These are phyloP conservation scores for Pyrrhura leucotis DNA, from an alignment of 2,797 vertebrate species.

Conservation along the genomic window DNA sequence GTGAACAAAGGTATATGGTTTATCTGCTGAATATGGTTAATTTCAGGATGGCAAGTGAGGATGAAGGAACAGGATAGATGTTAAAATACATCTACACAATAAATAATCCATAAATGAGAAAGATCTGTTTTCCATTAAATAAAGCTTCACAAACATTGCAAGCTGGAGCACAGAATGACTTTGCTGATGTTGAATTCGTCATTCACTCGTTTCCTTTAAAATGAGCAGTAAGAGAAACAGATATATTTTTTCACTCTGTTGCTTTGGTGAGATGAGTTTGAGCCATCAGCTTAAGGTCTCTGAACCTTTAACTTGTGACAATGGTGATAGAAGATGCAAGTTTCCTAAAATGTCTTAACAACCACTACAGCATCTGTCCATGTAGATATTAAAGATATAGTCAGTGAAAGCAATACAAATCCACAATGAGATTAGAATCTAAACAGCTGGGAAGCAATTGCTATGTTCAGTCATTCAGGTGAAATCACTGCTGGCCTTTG, in stretches of 20 bases:
- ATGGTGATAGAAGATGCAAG: slow-evolving; percentile 37
- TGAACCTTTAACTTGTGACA: slow-evolving; percentile 52
- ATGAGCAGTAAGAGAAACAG: slow-evolving; percentile 45
- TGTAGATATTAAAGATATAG: slow-evolving; percentile 73
- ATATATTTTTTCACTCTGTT: slow-evolving; percentile 57
- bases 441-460: slow-evolving; percentile 45
- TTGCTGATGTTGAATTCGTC: slow-evolving; percentile 43
- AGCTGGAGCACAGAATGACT: slow-evolving; percentile 45
- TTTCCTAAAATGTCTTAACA: slow-evolving; percentile 52
- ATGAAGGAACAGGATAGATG: neutral
- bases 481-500: slow-evolving; percentile 44
- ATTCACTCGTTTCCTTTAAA: slow-evolving; percentile 68
- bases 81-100: neutral
- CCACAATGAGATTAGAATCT: slow-evolving; percentile 15
- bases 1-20: neutral
- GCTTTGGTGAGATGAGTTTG: slow-evolving; percentile 58
- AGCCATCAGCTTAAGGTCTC: slow-evolving; percentile 49
- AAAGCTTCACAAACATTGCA: slow-evolving; percentile 16
- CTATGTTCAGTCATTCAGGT: slow-evolving; percentile 27
- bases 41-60: neutral
- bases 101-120: slow-evolving; percentile 45
- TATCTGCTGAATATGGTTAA: neutral
- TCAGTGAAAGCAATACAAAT: slow-evolving; percentile 63
- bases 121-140: slow-evolving; percentile 11
- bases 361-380: neutral